Base-by-base conservation (phyloP, 2,797 vertebrate genomes). In the Mionectes olivaceus region DNA sequence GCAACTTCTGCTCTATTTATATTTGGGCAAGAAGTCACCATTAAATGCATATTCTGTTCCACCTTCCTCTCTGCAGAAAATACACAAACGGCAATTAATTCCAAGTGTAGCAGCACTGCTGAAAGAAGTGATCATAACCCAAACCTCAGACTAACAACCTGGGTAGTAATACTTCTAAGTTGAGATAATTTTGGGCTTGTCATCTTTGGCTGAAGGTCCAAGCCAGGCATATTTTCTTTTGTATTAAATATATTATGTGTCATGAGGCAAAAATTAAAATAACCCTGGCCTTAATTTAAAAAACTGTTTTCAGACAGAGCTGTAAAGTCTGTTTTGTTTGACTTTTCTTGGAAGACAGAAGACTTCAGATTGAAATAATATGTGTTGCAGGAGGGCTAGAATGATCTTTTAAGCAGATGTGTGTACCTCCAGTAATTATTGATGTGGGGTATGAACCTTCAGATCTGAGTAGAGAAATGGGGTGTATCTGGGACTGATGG, bases 181-280 rank as follows among this genome's bases (percentile, higher is more conserved):
- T 83, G 89, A 95, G 83, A 85, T 77, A 67, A 87, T 67, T 95
- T 90, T 93, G 78, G 88, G 53, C 37, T 56, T 89, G 63, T 74
- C 32, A 11, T 67, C 49, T 64, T 83, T 92, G 79, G 71, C 79
- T 60, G n/a, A 61, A 87, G 68, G 64, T 94, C 90, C 87, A 49
- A 92, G 39, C 59, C 68, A 44, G 27, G 21, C 37, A 5, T 76
- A 50, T 77, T 94, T 89, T 93, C 61, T 84, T 92, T 85, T 87
- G 18, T 68, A 46, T 84, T 70, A 79, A 87, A 73, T 67, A 25
- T 63, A 52, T 56, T 63, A n/a, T 5, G 10, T 84, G 77, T 84
- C 67, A 65, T n/a, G 37, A 88, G 87, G 33, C 52, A 90, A 94
- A 93, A 83, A 80, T 52, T 35, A 95, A 96, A 94, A 95, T 80